phyloP scores from a whole-genome alignment of 2,888 invertebrate genomes.

The Nineta flava region DNA sequence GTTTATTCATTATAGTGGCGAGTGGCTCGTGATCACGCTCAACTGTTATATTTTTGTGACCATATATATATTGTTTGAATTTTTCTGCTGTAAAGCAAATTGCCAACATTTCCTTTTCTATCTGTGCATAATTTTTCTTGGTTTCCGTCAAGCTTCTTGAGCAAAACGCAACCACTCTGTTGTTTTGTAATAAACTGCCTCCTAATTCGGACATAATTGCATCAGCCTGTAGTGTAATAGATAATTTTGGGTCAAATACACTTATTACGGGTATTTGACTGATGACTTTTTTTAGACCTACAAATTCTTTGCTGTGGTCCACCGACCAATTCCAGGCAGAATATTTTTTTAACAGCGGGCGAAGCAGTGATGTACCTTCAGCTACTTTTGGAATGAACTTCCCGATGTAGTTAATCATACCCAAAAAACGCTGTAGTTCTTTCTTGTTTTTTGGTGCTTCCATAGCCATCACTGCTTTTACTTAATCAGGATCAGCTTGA shows the following conservation, averaged over 20 bases:
- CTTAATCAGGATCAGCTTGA: constrained; percentile 2
- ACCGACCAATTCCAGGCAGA: constrained; percentile 10
- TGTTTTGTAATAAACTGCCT: too few species aligned
- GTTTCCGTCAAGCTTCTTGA: constrained; percentile 1
- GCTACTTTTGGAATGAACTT: constrained; percentile 15
- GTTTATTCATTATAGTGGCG: constrained; percentile 10
- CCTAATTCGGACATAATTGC: too few species aligned
- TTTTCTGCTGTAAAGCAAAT: constrained; percentile 11
- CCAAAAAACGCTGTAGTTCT: constrained; percentile 14
- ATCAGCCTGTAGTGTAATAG: not conserved
- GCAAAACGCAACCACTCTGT: not conserved
- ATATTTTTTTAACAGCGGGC: constrained; percentile 12
- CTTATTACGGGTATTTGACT: constrained; percentile 9
- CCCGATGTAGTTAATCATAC: constrained; percentile 13
- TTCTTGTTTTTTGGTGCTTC: constrained; percentile 11
- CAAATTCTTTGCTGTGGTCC: constrained; percentile 12
- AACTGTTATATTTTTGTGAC: constrained; percentile 10
- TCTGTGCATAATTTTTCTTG: not conserved
- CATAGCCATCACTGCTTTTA: constrained; percentile 14
- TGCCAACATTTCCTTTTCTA: constrained; percentile 11
- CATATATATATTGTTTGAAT: constrained; percentile 9
- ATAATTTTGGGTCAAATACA: not conserved
- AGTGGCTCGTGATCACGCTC: constrained; percentile 11
- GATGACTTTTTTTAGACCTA: constrained; percentile 13
- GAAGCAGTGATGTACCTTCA: constrained; percentile 13